A percentile compares a stretch with the other conserved stretches of the same genome.
Evolutionary conservation across 2,797 vertebrate genomes (phyloP).

Genomic region (Salarias fasciatus): DNA sequence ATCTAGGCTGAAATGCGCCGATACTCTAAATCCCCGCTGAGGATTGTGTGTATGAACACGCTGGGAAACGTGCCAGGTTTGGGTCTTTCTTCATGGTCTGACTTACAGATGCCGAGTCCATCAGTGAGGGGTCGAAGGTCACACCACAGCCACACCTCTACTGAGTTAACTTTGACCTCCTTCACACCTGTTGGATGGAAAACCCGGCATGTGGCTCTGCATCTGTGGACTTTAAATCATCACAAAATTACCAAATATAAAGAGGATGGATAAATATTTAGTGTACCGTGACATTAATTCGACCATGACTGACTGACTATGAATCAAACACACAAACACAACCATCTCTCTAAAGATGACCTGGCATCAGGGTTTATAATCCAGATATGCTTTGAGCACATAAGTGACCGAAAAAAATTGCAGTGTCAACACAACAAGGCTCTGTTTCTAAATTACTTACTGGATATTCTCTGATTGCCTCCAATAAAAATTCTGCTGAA

Average conservation of each 20-base stretch:
- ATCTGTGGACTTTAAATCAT: conserved; percentile 8
- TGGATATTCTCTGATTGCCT: too few species aligned
- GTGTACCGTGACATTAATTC: too few species aligned
- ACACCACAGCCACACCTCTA: conserved; percentile 37
- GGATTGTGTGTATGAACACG: neutral
- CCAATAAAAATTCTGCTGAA: too few species aligned
- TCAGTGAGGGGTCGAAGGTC: conserved; percentile 57
- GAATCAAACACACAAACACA: too few species aligned
- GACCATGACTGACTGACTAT: too few species aligned
- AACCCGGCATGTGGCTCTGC: conserved; percentile 46
- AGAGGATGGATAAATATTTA: neutral
- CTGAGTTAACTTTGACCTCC: conserved; percentile 46
- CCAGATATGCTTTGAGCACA: too few species aligned
- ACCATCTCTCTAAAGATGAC: too few species aligned
- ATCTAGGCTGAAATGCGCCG: too few species aligned
- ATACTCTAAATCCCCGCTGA: neutral
- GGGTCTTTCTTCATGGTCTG: conserved; percentile 15
- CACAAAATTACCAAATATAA: conserved; percentile 4
- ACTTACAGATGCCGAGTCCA: conserved; percentile 46
- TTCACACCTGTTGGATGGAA: conserved; percentile 55
- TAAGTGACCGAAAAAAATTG: too few species aligned
- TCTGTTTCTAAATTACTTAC: too few species aligned
- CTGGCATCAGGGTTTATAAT: too few species aligned
- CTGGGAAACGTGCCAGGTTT: conserved; percentile 3
- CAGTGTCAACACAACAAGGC: too few species aligned